Base-by-base conservation (phyloP, 2,797 vertebrate genomes). In the Denticeps clupeoides region DNA sequence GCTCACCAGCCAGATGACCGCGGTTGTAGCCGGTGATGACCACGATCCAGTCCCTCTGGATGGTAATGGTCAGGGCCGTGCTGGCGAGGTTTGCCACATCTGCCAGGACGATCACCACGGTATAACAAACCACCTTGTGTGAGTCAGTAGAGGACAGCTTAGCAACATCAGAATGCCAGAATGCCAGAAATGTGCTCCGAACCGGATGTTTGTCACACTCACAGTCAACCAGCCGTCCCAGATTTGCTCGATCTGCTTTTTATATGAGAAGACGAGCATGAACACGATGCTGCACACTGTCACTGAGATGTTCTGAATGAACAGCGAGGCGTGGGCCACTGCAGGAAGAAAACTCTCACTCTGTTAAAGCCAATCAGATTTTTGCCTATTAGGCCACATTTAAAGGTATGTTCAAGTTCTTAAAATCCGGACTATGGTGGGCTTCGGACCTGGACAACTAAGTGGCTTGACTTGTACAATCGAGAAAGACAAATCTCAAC, bases 291-390 rank as follows among this genome's bases (percentile, higher is more conserved):
- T 84, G 69, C 80, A 82, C 54, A 81, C 37, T 13, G 74, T 78
- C 73, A 84, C 73, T 15, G 84, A 88, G 60, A 77, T 75, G 59
- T 82, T 88, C 80, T 72, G 63, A 75, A 83, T 75, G 70, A 88
- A 83, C 63, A 85, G 69, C 16, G 69, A 82, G 40, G 73, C 71
- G n/a, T 74, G 73, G 70, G 78, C 82, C 76, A 81, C 80, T 85
- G 65, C 56, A 76, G 73, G 4, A 45, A 53, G 28, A 16, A 33
- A 45, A n/a, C n/a, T n/a, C n/a, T n/a, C n/a, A n/a, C n/a, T n/a
- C n/a, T n/a, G n/a, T n/a, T n/a, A n/a, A n/a, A n/a, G n/a, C n/a
- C n/a, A n/a, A n/a, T n/a, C n/a, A n/a, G n/a, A n/a, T n/a, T n/a
- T n/a, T n/a, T n/a, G n/a, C n/a, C n/a, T n/a, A n/a, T n/a, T n/a